Percentiles rank a stretch among this genome's conserved stretches.
Conservation (phyloP, 1,140 invertebrate genomes). For the Scaptodrosophila lebanonensis region DNA sequence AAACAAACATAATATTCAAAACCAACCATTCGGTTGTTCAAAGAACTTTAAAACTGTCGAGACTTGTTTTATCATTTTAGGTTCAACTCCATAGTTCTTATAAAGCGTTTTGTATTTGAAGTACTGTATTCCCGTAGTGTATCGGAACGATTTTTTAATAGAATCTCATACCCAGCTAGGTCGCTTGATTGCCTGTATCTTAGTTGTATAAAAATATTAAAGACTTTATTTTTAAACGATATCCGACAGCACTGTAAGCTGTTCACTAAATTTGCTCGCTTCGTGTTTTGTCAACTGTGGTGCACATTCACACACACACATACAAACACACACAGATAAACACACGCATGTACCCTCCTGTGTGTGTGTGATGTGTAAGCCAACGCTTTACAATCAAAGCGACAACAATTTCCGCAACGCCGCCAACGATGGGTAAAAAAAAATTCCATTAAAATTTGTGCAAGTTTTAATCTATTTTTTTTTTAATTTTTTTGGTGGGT, state of each 20-base stretch:
- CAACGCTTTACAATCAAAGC: constrained; percentile 68
- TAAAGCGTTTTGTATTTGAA: no score
- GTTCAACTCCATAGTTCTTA: no score
- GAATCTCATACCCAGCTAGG: no score
- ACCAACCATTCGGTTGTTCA: no score
- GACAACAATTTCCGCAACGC: constrained; percentile 61
- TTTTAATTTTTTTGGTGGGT: constrained; percentile 18
- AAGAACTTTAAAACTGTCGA: no score
- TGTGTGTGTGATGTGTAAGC: constrained; percentile 55
- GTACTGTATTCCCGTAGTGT: no score
- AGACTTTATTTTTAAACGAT: neutral
- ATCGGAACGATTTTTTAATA: no score
- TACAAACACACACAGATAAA: neutral
- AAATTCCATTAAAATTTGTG: constrained; percentile 71
- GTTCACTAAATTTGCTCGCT: constrained; percentile 29
- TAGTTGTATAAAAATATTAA: no score
- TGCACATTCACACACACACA: constrained; percentile 19
- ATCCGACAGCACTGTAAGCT: constrained; percentile 1
- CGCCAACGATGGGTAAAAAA: constrained; percentile 44
- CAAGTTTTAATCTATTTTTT: constrained; percentile 65
- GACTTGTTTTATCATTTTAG: no score
- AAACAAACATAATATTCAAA: no score
- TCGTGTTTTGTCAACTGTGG: constrained; percentile 10
- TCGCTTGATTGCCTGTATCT: no score
- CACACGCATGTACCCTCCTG: constrained; percentile 2